Percentiles rank a stretch among this genome's conserved stretches.
Conservation (phyloP, 2,797 vertebrate species). For the Atherinosoma microstoma region DNA sequence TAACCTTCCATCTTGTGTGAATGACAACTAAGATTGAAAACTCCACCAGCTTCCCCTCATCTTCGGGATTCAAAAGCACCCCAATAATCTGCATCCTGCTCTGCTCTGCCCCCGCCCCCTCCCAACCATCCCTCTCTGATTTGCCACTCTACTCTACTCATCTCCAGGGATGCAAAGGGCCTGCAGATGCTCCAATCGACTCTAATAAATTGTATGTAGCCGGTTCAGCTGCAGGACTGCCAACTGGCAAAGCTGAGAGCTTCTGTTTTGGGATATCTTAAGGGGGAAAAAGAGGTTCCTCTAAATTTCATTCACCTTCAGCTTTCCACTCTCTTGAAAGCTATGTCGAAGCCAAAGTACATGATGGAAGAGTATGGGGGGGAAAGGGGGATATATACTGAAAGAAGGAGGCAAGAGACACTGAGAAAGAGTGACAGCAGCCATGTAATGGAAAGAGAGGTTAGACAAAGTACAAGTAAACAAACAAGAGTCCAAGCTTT, state of each 20-base stretch:
- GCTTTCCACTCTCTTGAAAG: slow-evolving; percentile 39
- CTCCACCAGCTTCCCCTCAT: slow-evolving; percentile 35
- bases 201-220: slow-evolving; percentile 75
- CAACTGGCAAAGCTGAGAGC: slow-evolving; percentile 64
- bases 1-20: slow-evolving; percentile 32
- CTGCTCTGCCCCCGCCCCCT: slow-evolving; percentile 26
- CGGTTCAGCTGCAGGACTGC: slow-evolving; percentile 64
- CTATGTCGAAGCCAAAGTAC: slow-evolving; percentile 51
- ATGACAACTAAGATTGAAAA: slow-evolving; percentile 55
- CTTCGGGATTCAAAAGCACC: slow-evolving; percentile 52
- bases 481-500: slow-evolving; percentile 40
- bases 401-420: slow-evolving; percentile 9
- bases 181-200: slow-evolving; percentile 75
- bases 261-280: slow-evolving; percentile 47
- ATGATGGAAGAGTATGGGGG: slow-evolving; percentile 52
- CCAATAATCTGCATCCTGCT: slow-evolving; percentile 56
- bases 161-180: slow-evolving; percentile 67
- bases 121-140: slow-evolving; percentile 25
- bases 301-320: slow-evolving; percentile 73
- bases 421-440: slow-evolving; percentile 4
- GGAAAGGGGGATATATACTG: slow-evolving; percentile 12
- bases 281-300: slow-evolving; percentile 19
- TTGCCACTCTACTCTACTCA: slow-evolving; percentile 63
- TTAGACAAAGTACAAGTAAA: slow-evolving; percentile 46
- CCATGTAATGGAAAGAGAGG: slow-evolving; percentile 36